phyloP scores from a whole-genome alignment of 2,888 invertebrate genomes.

The Chrysolina americana region DNA sequence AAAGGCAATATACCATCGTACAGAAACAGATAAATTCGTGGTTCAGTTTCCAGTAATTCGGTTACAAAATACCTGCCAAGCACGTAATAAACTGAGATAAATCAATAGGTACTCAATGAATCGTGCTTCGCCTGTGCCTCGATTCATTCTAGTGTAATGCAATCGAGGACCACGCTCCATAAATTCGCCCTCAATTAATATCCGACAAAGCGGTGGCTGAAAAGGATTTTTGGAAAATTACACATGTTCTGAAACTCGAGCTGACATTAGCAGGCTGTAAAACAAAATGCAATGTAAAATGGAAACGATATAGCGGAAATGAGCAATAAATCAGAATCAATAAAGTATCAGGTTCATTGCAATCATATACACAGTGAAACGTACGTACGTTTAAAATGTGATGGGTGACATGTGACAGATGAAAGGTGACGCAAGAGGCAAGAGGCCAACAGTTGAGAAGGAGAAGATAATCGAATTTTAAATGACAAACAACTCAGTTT shows the following conservation, averaged over 20 bases:
- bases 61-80: not conserved
- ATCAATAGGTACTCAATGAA: conserved; percentile 8
- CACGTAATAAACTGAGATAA: conserved; percentile 1
- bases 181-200: not conserved
- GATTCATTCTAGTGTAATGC: not conserved
- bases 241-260: too few species aligned
- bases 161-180: not conserved
- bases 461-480: not conserved
- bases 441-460: too few species aligned
- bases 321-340: too few species aligned
- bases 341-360: too few species aligned
- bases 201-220: not conserved
- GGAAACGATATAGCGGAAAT: too few species aligned
- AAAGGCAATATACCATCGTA: too few species aligned
- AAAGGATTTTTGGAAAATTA: not conserved
- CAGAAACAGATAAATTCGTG: not conserved
- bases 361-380: too few species aligned
- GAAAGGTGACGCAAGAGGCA: too few species aligned
- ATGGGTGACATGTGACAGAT: too few species aligned
- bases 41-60: not conserved
- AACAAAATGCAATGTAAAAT: too few species aligned
- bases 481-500: not conserved
- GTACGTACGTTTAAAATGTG: too few species aligned
- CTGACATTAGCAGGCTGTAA: too few species aligned
- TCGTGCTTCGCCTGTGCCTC: not conserved